These are phyloP conservation scores for Mythimna loreyi DNA, from an alignment of 2,888 invertebrate genomes.

Conservation along the genomic window DNA sequence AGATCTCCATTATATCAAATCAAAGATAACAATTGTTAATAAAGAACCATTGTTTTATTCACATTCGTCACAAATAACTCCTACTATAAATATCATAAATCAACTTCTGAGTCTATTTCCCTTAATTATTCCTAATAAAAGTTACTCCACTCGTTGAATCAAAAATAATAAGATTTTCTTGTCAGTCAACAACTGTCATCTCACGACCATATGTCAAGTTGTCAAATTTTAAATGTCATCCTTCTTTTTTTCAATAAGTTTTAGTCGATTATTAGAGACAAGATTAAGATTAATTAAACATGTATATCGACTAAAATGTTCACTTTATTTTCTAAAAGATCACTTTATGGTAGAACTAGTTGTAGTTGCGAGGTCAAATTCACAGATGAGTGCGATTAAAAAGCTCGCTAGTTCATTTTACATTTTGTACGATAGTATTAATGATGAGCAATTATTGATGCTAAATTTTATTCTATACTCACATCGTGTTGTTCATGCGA, in stretches of 20 bases:
- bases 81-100: conserved; percentile 24
- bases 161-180: conserved; percentile 51
- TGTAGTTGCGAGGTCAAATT: too few relatives aligned
- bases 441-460: too few relatives aligned
- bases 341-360: too few relatives aligned
- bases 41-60: conserved; percentile 45
- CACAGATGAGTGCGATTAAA: too few relatives aligned
- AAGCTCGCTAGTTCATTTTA: too few relatives aligned
- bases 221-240: conserved; percentile 49
- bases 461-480: too few relatives aligned
- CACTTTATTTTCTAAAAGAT: neutral
- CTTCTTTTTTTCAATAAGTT: neutral
- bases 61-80: conserved; percentile 29
- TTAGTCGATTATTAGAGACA: conserved; percentile 34
- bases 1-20: conserved; percentile 80
- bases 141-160: conserved; percentile 48
- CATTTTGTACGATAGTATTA: too few relatives aligned
- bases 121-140: conserved; percentile 29
- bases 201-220: conserved; percentile 16
- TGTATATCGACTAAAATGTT: neutral
- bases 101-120: conserved; percentile 35
- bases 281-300: neutral
- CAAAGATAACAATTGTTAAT: conserved; percentile 35
- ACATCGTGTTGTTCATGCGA: too few relatives aligned
- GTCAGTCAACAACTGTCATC: conserved; percentile 34